phyloP scores from a whole-genome alignment of 2,888 invertebrate genomes.

The Ecliptopera silaceata region DNA sequence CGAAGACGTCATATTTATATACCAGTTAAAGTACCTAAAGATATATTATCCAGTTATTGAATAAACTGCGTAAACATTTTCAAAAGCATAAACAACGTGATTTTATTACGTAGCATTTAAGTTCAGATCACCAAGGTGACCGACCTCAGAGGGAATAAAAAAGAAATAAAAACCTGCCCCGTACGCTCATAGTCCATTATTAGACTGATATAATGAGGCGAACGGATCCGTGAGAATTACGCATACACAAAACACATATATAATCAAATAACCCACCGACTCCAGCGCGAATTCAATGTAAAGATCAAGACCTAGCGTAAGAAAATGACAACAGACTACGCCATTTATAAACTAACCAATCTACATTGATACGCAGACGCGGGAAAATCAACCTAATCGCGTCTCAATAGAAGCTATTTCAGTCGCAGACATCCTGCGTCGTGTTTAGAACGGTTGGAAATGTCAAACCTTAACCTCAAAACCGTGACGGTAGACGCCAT shows the following conservation, averaged over 20 bases:
- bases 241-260: slow-evolving; percentile 57
- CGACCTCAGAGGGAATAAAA: slow-evolving; percentile 42
- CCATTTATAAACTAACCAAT: slow-evolving; percentile 54
- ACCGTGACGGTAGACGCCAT: slow-evolving; percentile 76
- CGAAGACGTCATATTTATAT: too few relatives aligned
- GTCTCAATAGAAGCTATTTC: slow-evolving; percentile 38
- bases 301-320: slow-evolving; percentile 70
- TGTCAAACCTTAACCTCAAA: slow-evolving; percentile 83
- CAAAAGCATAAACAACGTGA: slow-evolving; percentile 7
- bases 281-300: slow-evolving; percentile 70
- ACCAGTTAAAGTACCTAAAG: too few relatives aligned
- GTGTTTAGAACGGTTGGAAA: slow-evolving; percentile 70
- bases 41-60: background rate
- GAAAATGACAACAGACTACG: slow-evolving; percentile 54
- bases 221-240: slow-evolving; percentile 64
- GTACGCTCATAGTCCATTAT: slow-evolving; percentile 50
- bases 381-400: slow-evolving; percentile 52
- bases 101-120: slow-evolving; percentile 7
- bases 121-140: slow-evolving; percentile 37
- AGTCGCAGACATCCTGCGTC: slow-evolving; percentile 39
- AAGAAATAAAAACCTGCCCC: slow-evolving; percentile 46
- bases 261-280: slow-evolving; percentile 53
- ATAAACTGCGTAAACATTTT: background rate
- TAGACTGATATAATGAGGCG: slow-evolving; percentile 55
- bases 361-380: slow-evolving; percentile 36